Evolutionary conservation across 2,113 vertebrate species (phyloP).

Genomic region (Tautogolabrus adspersus): DNA sequence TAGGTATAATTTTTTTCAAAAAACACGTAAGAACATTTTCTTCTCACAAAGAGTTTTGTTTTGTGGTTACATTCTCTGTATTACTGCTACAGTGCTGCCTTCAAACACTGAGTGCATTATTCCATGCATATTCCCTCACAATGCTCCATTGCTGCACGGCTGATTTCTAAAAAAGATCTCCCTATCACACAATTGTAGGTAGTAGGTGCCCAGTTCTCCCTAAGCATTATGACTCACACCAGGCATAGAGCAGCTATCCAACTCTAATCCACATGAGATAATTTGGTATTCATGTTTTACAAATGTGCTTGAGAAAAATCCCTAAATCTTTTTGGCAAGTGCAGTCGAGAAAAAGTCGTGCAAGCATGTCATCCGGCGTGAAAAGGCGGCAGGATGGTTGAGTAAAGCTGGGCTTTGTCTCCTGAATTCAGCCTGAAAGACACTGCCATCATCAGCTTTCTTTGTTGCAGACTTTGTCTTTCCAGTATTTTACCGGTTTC

Average conservation of each 20-base stretch:
- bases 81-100: slow-evolving; percentile 5
- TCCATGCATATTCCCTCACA: slow-evolving; percentile 48
- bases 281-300: slow-evolving; percentile 84
- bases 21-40: background rate
- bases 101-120: slow-evolving; percentile 34
- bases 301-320: slow-evolving; percentile 83
- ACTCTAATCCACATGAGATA: slow-evolving; percentile 80
- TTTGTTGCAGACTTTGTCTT: slow-evolving; percentile 75
- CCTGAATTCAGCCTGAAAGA: slow-evolving; percentile 63
- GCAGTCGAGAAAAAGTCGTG: slow-evolving; percentile 68
- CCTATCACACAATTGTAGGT: slow-evolving; percentile 59
- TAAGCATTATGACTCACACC: slow-evolving; percentile 73
- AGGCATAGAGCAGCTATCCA: slow-evolving; percentile 71
- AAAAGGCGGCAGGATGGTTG: slow-evolving; percentile 72
- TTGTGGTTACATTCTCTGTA: background rate
- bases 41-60: background rate
- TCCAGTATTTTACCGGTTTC: slow-evolving; percentile 68
- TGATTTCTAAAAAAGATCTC: slow-evolving; percentile 47
- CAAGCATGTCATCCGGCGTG: slow-evolving; percentile 78
- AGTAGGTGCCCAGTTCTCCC: slow-evolving; percentile 60
- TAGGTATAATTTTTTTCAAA: background rate
- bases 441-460: slow-evolving; percentile 71
- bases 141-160: slow-evolving; percentile 43
- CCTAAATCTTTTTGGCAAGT: slow-evolving; percentile 81
- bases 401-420: slow-evolving; percentile 78